A percentile compares a stretch with the other conserved stretches of the same genome.
Evolutionary conservation across 2,888 invertebrate genomes (phyloP).

Genomic region (Coremacera marginata): DNA sequence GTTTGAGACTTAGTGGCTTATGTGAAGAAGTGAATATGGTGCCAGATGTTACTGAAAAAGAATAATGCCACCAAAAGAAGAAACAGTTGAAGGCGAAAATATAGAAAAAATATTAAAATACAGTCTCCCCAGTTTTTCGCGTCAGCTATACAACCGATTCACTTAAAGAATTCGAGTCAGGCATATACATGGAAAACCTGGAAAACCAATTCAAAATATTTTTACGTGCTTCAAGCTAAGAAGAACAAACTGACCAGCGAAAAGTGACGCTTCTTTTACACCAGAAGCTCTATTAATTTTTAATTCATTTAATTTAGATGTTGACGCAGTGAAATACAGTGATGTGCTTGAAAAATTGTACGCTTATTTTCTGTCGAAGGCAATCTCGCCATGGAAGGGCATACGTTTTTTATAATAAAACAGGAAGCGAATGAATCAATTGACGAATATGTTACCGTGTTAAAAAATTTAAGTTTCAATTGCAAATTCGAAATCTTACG

Average conservation of each 20-base stretch:
- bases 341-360: conserved; percentile 17
- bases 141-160: background rate
- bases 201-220: conserved; percentile 13
- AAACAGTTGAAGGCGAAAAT: no score
- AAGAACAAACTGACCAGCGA: conserved; percentile 28
- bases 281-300: conserved; percentile 3
- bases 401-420: conserved; percentile 1
- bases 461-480: background rate
- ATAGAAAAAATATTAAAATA: no score
- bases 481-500: no score
- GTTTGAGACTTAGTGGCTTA: no score
- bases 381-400: conserved; percentile 17
- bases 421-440: conserved; percentile 23
- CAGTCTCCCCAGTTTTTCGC: no score
- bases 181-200: no score
- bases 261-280: background rate
- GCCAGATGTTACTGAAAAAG: no score
- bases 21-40: no score
- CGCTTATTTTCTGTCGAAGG: background rate
- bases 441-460: conserved; percentile 9
- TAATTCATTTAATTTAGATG: conserved; percentile 27
- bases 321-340: background rate
- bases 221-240: conserved; percentile 21
- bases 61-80: no score
- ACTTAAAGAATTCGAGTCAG: no score